phyloP scores from a whole-genome alignment of 2,113 vertebrate genomes.

The Galemys pyrenaicus region DNA sequence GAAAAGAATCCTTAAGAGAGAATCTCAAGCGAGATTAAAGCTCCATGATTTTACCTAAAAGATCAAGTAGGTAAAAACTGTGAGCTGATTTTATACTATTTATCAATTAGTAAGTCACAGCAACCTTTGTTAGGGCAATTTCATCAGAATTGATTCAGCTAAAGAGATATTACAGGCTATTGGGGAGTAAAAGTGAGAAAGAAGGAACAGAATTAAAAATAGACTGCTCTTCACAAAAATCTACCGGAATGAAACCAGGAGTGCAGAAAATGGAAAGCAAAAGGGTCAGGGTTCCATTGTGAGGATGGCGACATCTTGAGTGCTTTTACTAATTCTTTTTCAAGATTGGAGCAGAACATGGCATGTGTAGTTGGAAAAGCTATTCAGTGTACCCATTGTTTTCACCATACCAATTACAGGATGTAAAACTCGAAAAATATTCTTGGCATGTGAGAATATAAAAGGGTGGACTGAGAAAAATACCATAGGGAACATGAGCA shows the following conservation, averaged over 20 bases:
- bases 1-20: not conserved
- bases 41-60: not conserved
- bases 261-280: not conserved
- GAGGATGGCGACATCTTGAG: not conserved
- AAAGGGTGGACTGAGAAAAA: slow-evolving; percentile 37
- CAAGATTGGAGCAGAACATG: not conserved
- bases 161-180: slow-evolving; percentile 4
- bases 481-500: not conserved
- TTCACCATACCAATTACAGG: slow-evolving; percentile 50
- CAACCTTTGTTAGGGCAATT: not conserved
- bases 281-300: not conserved
- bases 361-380: not conserved
- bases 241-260: not conserved
- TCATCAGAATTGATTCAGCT: slow-evolving; percentile 10
- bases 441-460: slow-evolving; percentile 35
- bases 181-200: not conserved
- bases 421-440: slow-evolving; percentile 49
- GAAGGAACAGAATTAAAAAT: slow-evolving; percentile 5
- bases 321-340: slow-evolving; percentile 25
- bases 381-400: not conserved
- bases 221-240: not conserved
- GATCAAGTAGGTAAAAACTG: not conserved
- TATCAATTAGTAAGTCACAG: slow-evolving; percentile 8
- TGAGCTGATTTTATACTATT: not conserved
- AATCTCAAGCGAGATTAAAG: not conserved